Base-by-base conservation (phyloP, 2,888 invertebrate species). In the Dromius quadrimaculatus region DNA sequence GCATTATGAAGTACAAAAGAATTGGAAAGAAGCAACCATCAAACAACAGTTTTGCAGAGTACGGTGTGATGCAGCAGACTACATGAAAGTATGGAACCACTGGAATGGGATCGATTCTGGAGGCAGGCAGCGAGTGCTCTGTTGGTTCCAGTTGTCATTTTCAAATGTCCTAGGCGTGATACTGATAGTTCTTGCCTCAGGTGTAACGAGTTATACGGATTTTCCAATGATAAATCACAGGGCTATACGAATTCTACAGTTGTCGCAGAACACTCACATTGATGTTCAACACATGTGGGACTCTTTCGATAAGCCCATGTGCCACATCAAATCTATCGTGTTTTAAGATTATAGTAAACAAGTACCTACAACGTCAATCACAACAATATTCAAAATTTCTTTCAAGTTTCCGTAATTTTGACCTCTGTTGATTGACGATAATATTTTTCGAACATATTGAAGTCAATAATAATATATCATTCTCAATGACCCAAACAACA, bases 71-170 rank as follows among this genome's bases (percentile, higher is more conserved):
- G 47, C 20, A 47, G 19, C 23, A 41, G 43, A 28, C 17, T 23
- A 41, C 62, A 43, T 62, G 43, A 62, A 22, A 43, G 9, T 3
- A 50, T 2, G 61, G 41, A 32, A 22, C 28, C 43, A 36, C 62
- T 28, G 43, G 23, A 62, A 43, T 22, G 23, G 41, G 62, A 62
- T 62, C 62, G 62, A 62, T 62, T 23, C 23, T 41, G 28, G 23
- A 13, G 50, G n/a, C 50, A 9, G 13, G 5, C 11, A 11, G 11
- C 47, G 22, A n/a, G n/a, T n/a, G n/a, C n/a, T n/a, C 50, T 43
- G 43, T 6, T 13, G 28, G 47, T 19, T 20, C 28, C 59, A 59
- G 36, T 17, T 36, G 11, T 19, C 34, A 4, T 20, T 15, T 15
- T 9, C 57, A 15, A n/a, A 3, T 19, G 9, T 34, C 57, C 19